Evolutionary conservation across 2,888 invertebrate species (phyloP).

Genomic region (Muschampia plurimacula): DNA sequence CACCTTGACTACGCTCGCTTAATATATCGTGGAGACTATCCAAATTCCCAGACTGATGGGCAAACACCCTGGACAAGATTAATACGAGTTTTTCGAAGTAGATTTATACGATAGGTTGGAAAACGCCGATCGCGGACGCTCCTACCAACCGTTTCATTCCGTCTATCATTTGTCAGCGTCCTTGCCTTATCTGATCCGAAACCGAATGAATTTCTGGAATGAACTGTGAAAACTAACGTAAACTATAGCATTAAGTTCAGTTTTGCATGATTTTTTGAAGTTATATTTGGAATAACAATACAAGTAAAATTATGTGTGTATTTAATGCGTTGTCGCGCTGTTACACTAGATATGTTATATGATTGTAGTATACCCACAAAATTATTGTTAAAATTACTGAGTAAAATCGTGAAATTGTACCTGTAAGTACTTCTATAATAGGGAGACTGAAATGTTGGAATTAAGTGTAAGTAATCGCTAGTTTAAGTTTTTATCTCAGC

Average conservation of each 20-base stretch:
- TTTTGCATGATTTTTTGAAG: neutral
- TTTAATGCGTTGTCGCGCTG: too few relatives aligned
- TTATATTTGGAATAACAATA: neutral
- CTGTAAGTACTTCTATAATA: too few relatives aligned
- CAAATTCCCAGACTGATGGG: conserved; percentile 52
- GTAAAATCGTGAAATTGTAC: too few relatives aligned
- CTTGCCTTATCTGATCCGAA: conserved; percentile 65
- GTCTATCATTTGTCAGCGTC: conserved; percentile 76
- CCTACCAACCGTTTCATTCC: conserved; percentile 61
- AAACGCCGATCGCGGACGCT: conserved; percentile 62
- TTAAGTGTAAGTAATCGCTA: too few relatives aligned
- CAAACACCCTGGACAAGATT: conserved; percentile 65
- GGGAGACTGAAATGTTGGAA: too few relatives aligned
- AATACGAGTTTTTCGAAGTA: conserved; percentile 75
- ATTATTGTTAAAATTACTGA: too few relatives aligned
- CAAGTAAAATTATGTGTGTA: too few relatives aligned
- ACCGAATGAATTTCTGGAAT: conserved; percentile 60
- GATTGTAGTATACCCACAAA: too few relatives aligned
- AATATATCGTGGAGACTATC: conserved; percentile 37
- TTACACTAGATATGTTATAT: too few relatives aligned
- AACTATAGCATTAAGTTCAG: neutral
- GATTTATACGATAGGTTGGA: conserved; percentile 68
- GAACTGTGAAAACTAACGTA: conserved; percentile 8
- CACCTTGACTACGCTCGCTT: neutral
- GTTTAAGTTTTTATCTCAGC: too few relatives aligned